Evolutionary conservation across 2,113 vertebrate genomes (phyloP), one percentile per base, ranked within the genome.

Genomic region (Pagrus major): DNA sequence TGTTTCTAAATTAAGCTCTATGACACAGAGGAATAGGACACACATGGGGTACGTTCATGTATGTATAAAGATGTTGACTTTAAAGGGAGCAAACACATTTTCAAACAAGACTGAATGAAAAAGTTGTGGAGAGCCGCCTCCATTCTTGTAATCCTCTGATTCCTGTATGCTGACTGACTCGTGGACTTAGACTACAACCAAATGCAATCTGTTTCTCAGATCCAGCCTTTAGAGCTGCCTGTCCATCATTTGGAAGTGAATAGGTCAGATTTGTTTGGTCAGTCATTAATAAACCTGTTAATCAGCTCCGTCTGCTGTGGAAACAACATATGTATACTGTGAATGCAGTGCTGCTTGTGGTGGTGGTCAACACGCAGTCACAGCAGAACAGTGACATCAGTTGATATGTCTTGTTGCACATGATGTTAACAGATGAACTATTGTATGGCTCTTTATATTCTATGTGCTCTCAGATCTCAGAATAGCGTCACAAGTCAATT

Each of bases 121-220:
- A n/a, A 0, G 1, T n/a, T 33, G n/a, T 21, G 41, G n/a, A 39
- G 12, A 56, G 21, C 21, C 35, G 51, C 21, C 14, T 18, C 12
- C 1, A 14, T 8, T 16, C 20, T 25, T 27, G 31, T 61, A 49
- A 61, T 49, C 18, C 33, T 39, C 23, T 51, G 33, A 47, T 11
- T 67, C 10, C 3, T 21, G 21, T 5, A 37, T 27, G 44, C n/a
- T 46, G 20, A 46, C 54, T 11, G 54, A 58, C n/a, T 65, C 25
- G 21, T 15, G 14, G 25, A 35, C 70, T 37, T 25, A 60, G 21
- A 60, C 71, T 25, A 15, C 6, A 20, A 21, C 3, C 31, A 60
- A 61, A 73, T 73, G 56, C 56, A 51, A 51, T 61, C 33, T 18
- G 59, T 18, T 31, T 54, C 33, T 31, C 12, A 23, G 47, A 25